Conservation (phyloP, 2,888 invertebrate species). For the Drosophila percnosoma region DNA sequence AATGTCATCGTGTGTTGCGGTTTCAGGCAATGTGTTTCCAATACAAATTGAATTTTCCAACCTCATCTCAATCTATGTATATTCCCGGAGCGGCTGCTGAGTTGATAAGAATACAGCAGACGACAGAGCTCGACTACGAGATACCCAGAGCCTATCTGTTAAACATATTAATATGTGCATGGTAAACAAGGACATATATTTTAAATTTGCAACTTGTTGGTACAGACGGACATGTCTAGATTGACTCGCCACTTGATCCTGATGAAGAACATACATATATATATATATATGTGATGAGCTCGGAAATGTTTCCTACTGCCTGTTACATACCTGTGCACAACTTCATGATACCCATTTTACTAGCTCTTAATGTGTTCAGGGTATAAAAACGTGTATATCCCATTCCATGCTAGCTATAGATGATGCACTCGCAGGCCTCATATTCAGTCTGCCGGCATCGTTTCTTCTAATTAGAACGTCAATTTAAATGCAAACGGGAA, state of each 20-base stretch:
- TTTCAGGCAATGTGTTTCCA: slow-evolving; percentile 21
- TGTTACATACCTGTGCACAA: neutral
- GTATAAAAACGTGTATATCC: slow-evolving; percentile 26
- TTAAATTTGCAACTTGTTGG: neutral
- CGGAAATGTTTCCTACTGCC: neutral
- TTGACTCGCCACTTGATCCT: neutral
- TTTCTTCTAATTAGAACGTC: slow-evolving; percentile 75
- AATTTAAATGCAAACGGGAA: slow-evolving; percentile 54
- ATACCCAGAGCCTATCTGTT: neutral
- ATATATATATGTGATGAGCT: neutral
- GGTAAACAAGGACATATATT: neutral
- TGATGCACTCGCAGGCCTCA: slow-evolving; percentile 41
- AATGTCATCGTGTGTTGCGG: slow-evolving; percentile 23
- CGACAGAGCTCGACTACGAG: neutral
- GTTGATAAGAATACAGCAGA: slow-evolving; percentile 35
- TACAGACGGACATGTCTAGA: neutral
- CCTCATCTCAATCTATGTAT: slow-evolving; percentile 33
- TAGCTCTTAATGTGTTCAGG: neutral
- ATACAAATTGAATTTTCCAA: slow-evolving; percentile 35
- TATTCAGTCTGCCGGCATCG: slow-evolving; percentile 72
- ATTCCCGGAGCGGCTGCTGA: slow-evolving; percentile 7
- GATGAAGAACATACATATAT: neutral
- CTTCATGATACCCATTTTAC: neutral
- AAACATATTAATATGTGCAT: neutral
- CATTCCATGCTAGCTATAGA: slow-evolving; percentile 24